These are phyloP conservation scores for Lepus europaeus DNA, from an alignment of 2,113 vertebrate species.

Conservation along the genomic window DNA sequence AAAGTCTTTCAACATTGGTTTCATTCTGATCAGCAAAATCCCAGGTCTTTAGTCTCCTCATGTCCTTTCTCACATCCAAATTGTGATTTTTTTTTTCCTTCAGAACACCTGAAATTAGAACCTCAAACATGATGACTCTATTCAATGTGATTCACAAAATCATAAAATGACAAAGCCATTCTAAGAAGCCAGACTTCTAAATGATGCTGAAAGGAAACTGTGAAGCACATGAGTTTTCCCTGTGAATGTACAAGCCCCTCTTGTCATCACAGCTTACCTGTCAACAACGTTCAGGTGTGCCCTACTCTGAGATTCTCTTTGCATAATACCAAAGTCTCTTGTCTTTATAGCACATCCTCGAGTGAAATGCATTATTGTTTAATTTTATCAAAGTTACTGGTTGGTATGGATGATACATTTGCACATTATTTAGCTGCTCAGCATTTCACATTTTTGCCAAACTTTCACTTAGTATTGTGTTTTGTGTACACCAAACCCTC, in stretches of 20 bases:
- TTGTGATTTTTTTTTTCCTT: constrained; percentile 12
- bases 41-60: constrained; percentile 90
- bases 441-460: constrained; percentile 8
- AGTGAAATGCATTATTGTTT: not conserved
- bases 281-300: not conserved
- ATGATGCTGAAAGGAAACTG: not conserved
- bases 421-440: not conserved
- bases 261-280: not conserved
- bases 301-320: not conserved
- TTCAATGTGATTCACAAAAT: constrained; percentile 66
- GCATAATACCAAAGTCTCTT: not conserved
- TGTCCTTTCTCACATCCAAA: constrained; percentile 88
- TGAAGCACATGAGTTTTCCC: not conserved
- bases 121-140: constrained; percentile 53
- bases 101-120: constrained; percentile 84
- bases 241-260: not conserved
- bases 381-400: constrained; percentile 36
- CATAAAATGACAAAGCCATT: constrained; percentile 40
- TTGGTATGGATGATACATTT: not conserved
- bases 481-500: not conserved
- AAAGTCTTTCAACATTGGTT: constrained; percentile 91
- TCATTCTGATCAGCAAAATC: constrained; percentile 94
- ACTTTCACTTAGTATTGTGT: not conserved
- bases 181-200: constrained; percentile 35
- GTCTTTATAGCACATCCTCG: not conserved